phyloP scores from a whole-genome alignment of 2,888 invertebrate genomes.

The Leptinotarsa peninsularis region DNA sequence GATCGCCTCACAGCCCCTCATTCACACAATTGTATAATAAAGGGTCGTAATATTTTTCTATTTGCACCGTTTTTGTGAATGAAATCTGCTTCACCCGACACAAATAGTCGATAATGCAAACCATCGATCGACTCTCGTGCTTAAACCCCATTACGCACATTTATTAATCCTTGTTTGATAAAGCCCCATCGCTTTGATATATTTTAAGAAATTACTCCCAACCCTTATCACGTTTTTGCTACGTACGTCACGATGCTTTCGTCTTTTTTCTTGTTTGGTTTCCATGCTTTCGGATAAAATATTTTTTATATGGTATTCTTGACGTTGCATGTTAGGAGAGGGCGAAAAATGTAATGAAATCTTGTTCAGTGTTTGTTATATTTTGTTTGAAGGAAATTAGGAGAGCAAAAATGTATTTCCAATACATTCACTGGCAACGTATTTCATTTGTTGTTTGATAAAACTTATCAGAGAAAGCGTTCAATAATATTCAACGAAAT shows the following conservation, averaged over 20 bases:
- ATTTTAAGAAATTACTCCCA: conserved; percentile 64
- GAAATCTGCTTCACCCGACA: background rate
- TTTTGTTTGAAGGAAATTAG: background rate
- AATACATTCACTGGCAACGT: too few relatives aligned
- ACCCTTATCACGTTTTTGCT: conserved; percentile 15
- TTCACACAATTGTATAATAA: too few relatives aligned
- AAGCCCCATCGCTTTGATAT: conserved; percentile 59
- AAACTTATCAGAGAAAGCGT: too few relatives aligned
- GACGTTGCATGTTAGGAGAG: conserved; percentile 1
- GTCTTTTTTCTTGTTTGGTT: background rate
- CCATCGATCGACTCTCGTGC: conserved; percentile 63
- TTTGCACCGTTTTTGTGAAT: background rate
- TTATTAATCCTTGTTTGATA: conserved; percentile 64
- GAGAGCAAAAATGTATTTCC: too few relatives aligned
- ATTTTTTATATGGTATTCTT: background rate
- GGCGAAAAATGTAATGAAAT: background rate
- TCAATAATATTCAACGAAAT: too few relatives aligned
- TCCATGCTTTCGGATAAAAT: background rate
- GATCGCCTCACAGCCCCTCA: too few relatives aligned
- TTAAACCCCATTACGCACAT: conserved; percentile 63
- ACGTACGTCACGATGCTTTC: conserved; percentile 6
- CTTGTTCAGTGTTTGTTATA: background rate
- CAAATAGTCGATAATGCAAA: conserved; percentile 57
- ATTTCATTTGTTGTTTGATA: too few relatives aligned
- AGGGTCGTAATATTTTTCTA: background rate